Base-by-base conservation (phyloP, 2,797 vertebrate genomes). In the Tachyglossus aculeatus region DNA sequence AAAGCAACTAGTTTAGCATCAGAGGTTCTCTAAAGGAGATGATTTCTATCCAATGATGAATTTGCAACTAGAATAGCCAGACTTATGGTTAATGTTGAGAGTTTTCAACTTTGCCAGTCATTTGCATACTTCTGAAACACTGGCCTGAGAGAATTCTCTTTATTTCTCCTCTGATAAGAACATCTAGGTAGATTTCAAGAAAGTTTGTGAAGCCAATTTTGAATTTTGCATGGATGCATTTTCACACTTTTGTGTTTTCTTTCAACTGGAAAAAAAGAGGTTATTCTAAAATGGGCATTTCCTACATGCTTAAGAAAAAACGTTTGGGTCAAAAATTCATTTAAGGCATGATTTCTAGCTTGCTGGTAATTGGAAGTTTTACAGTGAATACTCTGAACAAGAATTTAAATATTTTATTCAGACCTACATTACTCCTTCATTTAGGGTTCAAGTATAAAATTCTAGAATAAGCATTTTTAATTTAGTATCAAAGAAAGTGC, bases 1-100 rank as follows among this genome's bases (percentile, higher is more conserved):
- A n/a, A n/a, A n/a, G n/a, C n/a, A n/a, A n/a, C 21, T 58, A 48
- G 72, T 67, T 53, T 36, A 25, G 7, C 47, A 54, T 68, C 37
- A 38, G 41, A 57, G 13, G n/a, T 51, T 33, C 19, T 24, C 31
- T 18, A 48, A 48, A 18, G 25, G 19, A 45, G 31, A 18, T 25
- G 19, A 25, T 33, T n/a, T 34, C 51, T 51, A 54, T 13, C 44
- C 45, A 52, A 44, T 39, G 29, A 48, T 24, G 41, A 54, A 59
- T 68, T 70, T n/a, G 27, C 25, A 32, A 14, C 59, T 65, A 37
- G 8, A 47, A 3, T 48, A 27, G 15, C 31, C 15, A 4, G 24
- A 27, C 22, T 43, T 29, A 29, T 24, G 31, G 45, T 48, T 31
- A 29, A 18, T 16, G 8, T 48, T 48, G 25, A 48, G 48, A 48